Evolutionary conservation across 2,113 vertebrate genomes (phyloP).

Genomic region (Calypte anna): DNA sequence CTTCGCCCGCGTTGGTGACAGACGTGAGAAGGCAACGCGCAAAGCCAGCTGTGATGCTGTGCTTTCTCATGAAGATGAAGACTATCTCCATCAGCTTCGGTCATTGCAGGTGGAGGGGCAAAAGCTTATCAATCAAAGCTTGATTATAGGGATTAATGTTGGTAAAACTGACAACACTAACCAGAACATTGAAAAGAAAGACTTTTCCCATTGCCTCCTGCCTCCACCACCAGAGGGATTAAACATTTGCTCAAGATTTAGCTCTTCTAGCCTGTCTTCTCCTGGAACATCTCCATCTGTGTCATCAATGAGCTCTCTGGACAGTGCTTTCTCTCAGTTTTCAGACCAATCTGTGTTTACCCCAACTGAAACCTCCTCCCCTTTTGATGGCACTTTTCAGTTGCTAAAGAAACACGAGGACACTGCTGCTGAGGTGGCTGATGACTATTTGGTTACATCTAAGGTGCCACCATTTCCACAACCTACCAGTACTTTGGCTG

Average conservation of each 20-base stretch:
- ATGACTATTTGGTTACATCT: slow-evolving; percentile 52
- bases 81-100: slow-evolving; percentile 75
- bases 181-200: slow-evolving; percentile 70
- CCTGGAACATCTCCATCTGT: slow-evolving; percentile 87
- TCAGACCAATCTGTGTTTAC: slow-evolving; percentile 83
- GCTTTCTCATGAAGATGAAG: slow-evolving; percentile 77
- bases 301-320: slow-evolving; percentile 88
- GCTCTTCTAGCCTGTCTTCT: slow-evolving; percentile 90
- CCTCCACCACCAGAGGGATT: slow-evolving; percentile 77
- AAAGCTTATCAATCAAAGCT: slow-evolving; percentile 75
- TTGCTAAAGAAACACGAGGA: slow-evolving; percentile 58
- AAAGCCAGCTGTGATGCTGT: slow-evolving; percentile 86
- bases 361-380: slow-evolving; percentile 75
- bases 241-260: slow-evolving; percentile 78
- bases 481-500: neutral
- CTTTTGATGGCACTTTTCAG: slow-evolving; percentile 67
- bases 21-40: slow-evolving; percentile 61
- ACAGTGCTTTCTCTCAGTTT: slow-evolving; percentile 92
- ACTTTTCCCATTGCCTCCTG: slow-evolving; percentile 71
- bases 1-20: neutral
- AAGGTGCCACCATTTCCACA: slow-evolving; percentile 34
- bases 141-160: slow-evolving; percentile 73
- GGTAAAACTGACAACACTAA: slow-evolving; percentile 64
- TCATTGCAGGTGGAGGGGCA: slow-evolving; percentile 82
- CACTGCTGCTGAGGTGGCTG: slow-evolving; percentile 18